phyloP scores from a whole-genome alignment of 2,888 invertebrate genomes.

The Trachelus troglodyta region DNA sequence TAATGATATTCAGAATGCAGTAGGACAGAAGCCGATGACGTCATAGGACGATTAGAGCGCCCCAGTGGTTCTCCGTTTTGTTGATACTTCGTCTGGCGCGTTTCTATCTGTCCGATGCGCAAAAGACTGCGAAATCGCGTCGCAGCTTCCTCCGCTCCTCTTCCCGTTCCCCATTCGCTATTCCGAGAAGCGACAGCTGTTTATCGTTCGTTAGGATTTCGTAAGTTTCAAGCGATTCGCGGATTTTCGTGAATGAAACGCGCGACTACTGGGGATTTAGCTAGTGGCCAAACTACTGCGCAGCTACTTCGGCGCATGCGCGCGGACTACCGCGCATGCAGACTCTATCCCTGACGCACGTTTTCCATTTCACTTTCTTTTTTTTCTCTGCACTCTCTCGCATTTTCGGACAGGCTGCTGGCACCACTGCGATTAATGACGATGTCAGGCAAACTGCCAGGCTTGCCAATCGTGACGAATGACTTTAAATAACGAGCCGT shows the following conservation, averaged over 20 bases:
- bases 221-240: background rate
- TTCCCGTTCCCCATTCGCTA: no score
- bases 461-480: background rate
- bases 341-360: no score
- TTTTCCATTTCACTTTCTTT: no score
- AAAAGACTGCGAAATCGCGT: slow-evolving; percentile 1
- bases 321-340: no score
- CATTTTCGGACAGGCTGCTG: no score
- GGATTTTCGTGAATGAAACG: background rate
- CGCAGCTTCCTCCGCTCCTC: background rate
- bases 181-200: background rate
- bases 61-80: slow-evolving; percentile 55
- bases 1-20: slow-evolving; percentile 35
- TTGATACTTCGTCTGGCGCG: slow-evolving; percentile 38
- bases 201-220: slow-evolving; percentile 2
- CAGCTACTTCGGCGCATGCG: background rate
- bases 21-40: slow-evolving; percentile 31
- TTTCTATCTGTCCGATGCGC: slow-evolving; percentile 2
- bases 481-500: background rate
- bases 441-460: background rate
- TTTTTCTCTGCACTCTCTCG: no score
- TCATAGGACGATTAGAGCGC: slow-evolving; percentile 44
- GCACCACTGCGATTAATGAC: no score
- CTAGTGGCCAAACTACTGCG: background rate
- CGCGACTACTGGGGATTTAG: no score